Percentiles rank a stretch among this genome's conserved stretches.
Evolutionary conservation across 2,113 vertebrate species (phyloP).

Genomic region (Aspidoscelis tigris): DNA sequence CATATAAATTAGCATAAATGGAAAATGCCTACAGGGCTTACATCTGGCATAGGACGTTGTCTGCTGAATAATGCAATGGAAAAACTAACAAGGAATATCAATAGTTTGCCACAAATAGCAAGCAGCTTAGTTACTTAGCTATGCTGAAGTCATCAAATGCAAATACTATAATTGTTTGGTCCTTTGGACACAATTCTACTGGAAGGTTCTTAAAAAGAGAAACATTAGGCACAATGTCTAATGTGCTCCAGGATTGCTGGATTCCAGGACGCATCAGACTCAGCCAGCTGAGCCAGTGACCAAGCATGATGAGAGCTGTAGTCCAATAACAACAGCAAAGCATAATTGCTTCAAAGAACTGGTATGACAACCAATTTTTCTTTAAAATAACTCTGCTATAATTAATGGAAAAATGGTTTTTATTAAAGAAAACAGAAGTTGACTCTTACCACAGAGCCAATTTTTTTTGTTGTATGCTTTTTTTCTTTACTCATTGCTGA

Average conservation of each 20-base stretch:
- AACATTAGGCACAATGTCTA: neutral
- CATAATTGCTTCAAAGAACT: too few species aligned
- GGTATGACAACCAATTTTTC: too few species aligned
- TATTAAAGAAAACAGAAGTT: too few species aligned
- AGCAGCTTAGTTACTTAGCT: neutral
- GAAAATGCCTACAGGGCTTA: conserved; percentile 22
- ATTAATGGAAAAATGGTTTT: too few species aligned
- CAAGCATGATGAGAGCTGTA: neutral
- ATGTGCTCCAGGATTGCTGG: neutral
- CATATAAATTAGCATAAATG: conserved; percentile 16
- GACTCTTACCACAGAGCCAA: too few species aligned
- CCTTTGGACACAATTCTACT: neutral
- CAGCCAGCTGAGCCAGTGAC: too few species aligned
- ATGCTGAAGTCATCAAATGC: neutral
- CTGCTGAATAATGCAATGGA: conserved; percentile 6
- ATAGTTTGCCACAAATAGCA: conserved; percentile 16
- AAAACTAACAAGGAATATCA: conserved; percentile 14
- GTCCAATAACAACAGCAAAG: neutral
- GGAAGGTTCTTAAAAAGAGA: neutral
- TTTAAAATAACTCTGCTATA: too few species aligned
- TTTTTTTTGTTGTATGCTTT: too few species aligned
- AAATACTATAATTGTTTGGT: neutral
- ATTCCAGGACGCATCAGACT: too few species aligned
- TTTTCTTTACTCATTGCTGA: too few species aligned
- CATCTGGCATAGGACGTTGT: neutral